Evolutionary conservation across 1,140 invertebrate genomes (phyloP).

Genomic region (Atta cephalotes): DNA sequence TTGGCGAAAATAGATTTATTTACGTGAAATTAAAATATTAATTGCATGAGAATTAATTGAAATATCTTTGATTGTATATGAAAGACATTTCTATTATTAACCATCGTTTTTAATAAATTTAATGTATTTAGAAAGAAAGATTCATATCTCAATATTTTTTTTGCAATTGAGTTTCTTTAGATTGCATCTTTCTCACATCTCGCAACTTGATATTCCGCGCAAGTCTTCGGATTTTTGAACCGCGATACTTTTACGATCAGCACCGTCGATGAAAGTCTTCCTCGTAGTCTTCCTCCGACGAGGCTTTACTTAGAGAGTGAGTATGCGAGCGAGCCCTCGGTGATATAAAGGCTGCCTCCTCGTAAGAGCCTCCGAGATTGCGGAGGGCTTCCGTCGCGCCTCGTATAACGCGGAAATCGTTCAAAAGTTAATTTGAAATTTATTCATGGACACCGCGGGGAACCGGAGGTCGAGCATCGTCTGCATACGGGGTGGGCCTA

Average conservation of each 20-base stretch:
- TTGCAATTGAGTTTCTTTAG: neutral
- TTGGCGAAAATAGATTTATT: neutral
- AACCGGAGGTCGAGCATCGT: slow-evolving; percentile 14
- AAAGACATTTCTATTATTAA: neutral
- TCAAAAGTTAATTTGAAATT: slow-evolving; percentile 83
- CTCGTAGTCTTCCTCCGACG: slow-evolving; percentile 39
- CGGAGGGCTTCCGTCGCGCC: slow-evolving; percentile 70
- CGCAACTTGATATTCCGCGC: slow-evolving; percentile 26
- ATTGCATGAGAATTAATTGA: neutral
- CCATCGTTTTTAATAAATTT: neutral
- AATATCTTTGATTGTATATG: too few species aligned
- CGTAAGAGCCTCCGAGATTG: slow-evolving; percentile 69
- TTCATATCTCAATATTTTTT: neutral
- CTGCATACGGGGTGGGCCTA: slow-evolving; percentile 13
- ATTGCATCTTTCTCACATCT: neutral
- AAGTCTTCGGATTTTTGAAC: slow-evolving; percentile 26
- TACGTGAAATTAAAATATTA: neutral
- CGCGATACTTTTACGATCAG: slow-evolving; percentile 56
- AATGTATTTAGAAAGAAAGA: neutral
- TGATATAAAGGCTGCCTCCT: slow-evolving; percentile 65
- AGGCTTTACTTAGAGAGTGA: slow-evolving; percentile 50
- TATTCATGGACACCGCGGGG: slow-evolving; percentile 81
- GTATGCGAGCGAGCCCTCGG: slow-evolving; percentile 56
- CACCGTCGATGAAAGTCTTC: slow-evolving; percentile 58
- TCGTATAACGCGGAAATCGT: slow-evolving; percentile 76